phyloP scores from a whole-genome alignment of 2,888 invertebrate genomes.

The Myopa tessellatipennis region DNA sequence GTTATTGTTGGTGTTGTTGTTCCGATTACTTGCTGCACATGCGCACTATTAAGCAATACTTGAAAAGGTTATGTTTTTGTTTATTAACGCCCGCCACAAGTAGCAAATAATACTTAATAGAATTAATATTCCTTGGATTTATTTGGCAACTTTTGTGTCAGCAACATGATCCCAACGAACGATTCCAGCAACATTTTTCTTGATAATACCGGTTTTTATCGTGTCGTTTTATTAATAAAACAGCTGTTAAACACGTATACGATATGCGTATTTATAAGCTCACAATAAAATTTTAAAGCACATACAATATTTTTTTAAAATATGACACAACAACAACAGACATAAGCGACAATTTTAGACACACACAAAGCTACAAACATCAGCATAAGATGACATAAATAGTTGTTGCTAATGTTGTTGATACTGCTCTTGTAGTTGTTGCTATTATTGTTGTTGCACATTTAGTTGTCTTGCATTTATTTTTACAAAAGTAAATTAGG shows the following conservation, averaged over 20 bases:
- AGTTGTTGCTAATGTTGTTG: background rate
- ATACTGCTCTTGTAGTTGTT: background rate
- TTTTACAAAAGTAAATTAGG: conserved; percentile 42
- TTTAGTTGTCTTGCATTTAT: conserved; percentile 15
- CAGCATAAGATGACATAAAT: conserved; percentile 12
- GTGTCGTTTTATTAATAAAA: too few relatives aligned
- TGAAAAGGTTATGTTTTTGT: conserved; percentile 5
- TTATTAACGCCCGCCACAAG: background rate
- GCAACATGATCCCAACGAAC: too few relatives aligned
- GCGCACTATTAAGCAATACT: conserved; percentile 1
- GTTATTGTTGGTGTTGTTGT: background rate
- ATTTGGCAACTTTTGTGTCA: too few relatives aligned
- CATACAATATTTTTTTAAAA: background rate
- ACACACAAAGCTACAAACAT: background rate
- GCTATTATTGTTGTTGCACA: background rate
- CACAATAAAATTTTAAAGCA: background rate
- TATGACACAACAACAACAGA: background rate
- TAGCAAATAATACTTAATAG: too few relatives aligned
- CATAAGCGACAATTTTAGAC: too few relatives aligned
- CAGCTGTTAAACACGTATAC: too few relatives aligned
- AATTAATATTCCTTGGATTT: too few relatives aligned
- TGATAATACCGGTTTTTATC: too few relatives aligned
- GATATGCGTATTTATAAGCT: too few relatives aligned
- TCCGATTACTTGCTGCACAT: background rate
- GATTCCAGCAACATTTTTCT: too few relatives aligned